Percentiles rank a stretch among this genome's conserved stretches.
phyloP scores from a whole-genome alignment of 2,888 invertebrate genomes.

The Tetragonula carbonaria region DNA sequence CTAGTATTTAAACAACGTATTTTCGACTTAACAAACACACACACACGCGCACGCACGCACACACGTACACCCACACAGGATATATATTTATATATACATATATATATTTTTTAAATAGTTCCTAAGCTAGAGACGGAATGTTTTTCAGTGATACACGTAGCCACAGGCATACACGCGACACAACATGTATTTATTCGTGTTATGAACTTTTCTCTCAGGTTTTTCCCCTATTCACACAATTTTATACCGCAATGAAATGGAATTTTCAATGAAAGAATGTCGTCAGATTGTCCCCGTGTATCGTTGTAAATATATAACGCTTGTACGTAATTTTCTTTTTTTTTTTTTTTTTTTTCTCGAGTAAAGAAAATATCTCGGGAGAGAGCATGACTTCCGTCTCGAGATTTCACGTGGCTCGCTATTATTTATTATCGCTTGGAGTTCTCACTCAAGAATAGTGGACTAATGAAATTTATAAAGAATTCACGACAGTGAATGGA shows the following conservation, averaged over 20 bases:
- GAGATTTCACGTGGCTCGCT: conserved; percentile 71
- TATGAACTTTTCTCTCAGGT: conserved; percentile 58
- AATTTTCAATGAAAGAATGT: conserved; percentile 24
- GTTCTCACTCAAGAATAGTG: conserved; percentile 63
- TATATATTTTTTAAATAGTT: conserved; percentile 69
- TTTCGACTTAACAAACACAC: conserved; percentile 9
- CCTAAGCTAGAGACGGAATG: conserved; percentile 71
- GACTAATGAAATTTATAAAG: conserved; percentile 68
- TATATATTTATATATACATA: conserved; percentile 15
- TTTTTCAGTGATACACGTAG: conserved; percentile 63
- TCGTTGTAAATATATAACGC: conserved; percentile 58
- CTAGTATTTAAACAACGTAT: conserved; percentile 41
- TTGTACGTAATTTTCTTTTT: conserved; percentile 1
- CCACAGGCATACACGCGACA: neutral
- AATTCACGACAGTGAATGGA: conserved; percentile 43
- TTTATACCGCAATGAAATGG: conserved; percentile 41
- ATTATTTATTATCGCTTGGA: conserved; percentile 66
- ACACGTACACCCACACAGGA: conserved; percentile 13
- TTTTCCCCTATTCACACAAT: conserved; percentile 43
- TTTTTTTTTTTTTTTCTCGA: conserved; percentile 1
- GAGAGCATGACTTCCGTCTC: conserved; percentile 15
- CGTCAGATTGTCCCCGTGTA: neutral
- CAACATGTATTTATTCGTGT: conserved; percentile 14
- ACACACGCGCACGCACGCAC: conserved; percentile 7
- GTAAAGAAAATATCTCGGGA: neutral